These are phyloP conservation scores for Musca vetustissima DNA, from an alignment of 1,140 invertebrate species.

Conservation along the genomic window DNA sequence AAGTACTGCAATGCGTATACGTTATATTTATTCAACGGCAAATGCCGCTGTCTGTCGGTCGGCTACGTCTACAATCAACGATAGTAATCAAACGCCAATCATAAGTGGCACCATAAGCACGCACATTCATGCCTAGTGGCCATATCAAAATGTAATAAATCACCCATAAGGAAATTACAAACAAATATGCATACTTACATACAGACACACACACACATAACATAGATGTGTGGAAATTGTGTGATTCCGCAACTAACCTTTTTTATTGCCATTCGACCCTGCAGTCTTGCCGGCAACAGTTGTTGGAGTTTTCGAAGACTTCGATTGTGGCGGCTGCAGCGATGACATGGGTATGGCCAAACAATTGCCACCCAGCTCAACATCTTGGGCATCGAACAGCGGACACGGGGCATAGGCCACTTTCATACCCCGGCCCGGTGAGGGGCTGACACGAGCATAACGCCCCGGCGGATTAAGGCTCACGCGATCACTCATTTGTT, in stretches of 20 bases:
- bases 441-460: conserved; percentile 55
- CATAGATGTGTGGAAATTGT: too few relatives aligned
- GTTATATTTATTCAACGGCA: too few relatives aligned
- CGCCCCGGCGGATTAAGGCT: conserved; percentile 40
- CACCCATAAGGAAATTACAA: too few relatives aligned
- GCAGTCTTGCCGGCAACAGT: not conserved
- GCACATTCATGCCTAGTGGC: too few relatives aligned
- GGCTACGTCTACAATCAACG: too few relatives aligned
- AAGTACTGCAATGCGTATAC: too few relatives aligned
- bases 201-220: too few relatives aligned
- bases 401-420: conserved; percentile 62
- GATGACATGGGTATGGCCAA: conserved; percentile 31
- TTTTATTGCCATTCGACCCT: conserved; percentile 8
- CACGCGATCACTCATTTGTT: conserved; percentile 42
- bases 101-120: too few relatives aligned
- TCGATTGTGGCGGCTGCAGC: conserved; percentile 23
- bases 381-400: conserved; percentile 57
- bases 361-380: conserved; percentile 26
- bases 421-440: conserved; percentile 59
- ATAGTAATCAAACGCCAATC: too few relatives aligned
- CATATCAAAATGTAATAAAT: too few relatives aligned
- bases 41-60: too few relatives aligned
- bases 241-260: not conserved
- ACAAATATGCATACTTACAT: too few relatives aligned
- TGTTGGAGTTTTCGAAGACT: conserved; percentile 2